These are phyloP conservation scores for Ellobius talpinus DNA, from an alignment of 2,113 vertebrate species.

Conservation along the genomic window DNA sequence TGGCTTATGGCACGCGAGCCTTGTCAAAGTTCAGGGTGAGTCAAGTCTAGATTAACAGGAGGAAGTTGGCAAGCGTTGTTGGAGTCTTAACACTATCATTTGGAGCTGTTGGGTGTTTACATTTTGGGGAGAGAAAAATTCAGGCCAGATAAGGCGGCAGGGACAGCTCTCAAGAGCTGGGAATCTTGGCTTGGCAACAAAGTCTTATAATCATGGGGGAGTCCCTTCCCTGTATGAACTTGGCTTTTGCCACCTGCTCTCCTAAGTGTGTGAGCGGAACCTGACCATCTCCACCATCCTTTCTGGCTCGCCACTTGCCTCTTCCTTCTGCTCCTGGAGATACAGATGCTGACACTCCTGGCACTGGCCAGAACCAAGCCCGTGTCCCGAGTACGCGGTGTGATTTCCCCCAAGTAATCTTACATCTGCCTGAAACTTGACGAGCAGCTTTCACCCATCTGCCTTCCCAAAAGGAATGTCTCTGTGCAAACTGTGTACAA, in stretches of 20 bases:
- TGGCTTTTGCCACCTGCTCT: constrained; percentile 1
- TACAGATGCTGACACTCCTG: not conserved
- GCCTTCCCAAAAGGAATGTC: constrained; percentile 54
- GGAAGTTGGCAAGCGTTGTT: constrained; percentile 28
- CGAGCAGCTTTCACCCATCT: constrained; percentile 72
- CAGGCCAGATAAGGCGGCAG: constrained; percentile 61
- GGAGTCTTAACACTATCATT: constrained; percentile 17
- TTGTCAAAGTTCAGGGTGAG: constrained; percentile 51
- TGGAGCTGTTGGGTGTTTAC: constrained; percentile 52
- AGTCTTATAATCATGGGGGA: not conserved
- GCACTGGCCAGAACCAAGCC: not conserved
- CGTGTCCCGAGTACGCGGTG: accelerated
- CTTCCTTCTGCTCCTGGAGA: not conserved
- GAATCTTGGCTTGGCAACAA: constrained; percentile 54
- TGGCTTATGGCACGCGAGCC: not conserved
- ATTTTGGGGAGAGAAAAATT: constrained; percentile 48
- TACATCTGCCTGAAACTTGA: constrained; percentile 67
- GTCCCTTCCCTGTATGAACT: not conserved
- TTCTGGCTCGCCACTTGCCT: not conserved
- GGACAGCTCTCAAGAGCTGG: not conserved
- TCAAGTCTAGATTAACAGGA: constrained; percentile 45
- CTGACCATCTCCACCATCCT: not conserved
- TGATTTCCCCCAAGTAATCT: not conserved
- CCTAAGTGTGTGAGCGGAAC: not conserved
- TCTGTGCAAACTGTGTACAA: constrained; percentile 68